Evolutionary conservation across 2,888 invertebrate species (phyloP).

Genomic region (Drosophila fulvimacula): DNA sequence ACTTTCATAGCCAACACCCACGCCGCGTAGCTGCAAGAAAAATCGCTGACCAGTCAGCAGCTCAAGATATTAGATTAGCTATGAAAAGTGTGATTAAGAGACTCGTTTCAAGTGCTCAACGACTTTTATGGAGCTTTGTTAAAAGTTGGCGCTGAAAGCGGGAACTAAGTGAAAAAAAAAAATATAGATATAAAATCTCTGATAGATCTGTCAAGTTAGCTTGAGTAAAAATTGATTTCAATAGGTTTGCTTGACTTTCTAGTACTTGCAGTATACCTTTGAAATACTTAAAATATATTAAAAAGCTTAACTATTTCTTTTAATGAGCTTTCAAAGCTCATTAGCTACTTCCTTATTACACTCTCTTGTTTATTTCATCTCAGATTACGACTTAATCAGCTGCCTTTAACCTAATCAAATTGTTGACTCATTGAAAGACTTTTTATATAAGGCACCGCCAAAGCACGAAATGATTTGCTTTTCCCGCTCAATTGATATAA

Average conservation of each 20-base stretch:
- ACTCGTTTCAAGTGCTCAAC: constrained; percentile 8
- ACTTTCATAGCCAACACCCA: constrained; percentile 60
- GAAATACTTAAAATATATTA: too few species aligned
- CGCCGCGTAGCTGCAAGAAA: constrained; percentile 19
- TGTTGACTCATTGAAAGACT: not conserved
- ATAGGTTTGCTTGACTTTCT: not conserved
- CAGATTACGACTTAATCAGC: not conserved
- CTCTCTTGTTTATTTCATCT: not conserved
- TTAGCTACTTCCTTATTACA: not conserved
- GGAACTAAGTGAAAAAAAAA: not conserved
- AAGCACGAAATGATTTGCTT: constrained; percentile 19
- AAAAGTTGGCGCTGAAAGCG: constrained; percentile 5
- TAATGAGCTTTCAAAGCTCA: not conserved
- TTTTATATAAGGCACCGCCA: constrained; percentile 34
- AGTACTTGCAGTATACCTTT: too few species aligned
- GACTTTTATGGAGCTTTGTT: constrained; percentile 6
- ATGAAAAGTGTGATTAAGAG: constrained; percentile 37
- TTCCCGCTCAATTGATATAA: constrained; percentile 16
- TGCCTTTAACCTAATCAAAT: constrained; percentile 17
- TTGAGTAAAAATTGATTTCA: not conserved
- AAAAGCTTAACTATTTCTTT: not conserved
- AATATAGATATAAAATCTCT: not conserved
- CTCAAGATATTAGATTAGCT: constrained; percentile 49
- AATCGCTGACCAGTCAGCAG: constrained; percentile 40
- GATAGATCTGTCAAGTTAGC: not conserved